Base-by-base conservation (phyloP, 2,113 vertebrate species). In the Forbesichthys agassizii region DNA sequence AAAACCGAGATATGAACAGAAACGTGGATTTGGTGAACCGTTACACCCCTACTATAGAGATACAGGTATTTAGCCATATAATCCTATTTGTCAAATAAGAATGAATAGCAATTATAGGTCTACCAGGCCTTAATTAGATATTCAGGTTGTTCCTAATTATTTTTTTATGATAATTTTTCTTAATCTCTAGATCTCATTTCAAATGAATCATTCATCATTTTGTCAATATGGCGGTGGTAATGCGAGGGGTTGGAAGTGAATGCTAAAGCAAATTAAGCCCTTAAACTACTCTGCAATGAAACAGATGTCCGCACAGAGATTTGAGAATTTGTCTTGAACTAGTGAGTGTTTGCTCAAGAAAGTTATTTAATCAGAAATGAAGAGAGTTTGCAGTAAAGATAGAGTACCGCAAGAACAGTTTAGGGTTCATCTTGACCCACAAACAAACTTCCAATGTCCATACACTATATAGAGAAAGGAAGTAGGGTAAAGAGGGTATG, bases 281-380 rank as follows among this genome's bases (percentile, higher is more conserved):
- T 58, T 61, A 72, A 77, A 78, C 71, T 64, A 27, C 64, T 27
- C 49, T 11, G 48, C 59, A 61, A 33, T 46, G 52, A 73, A 11
- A 55, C 74, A 64, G 57, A 68, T 52, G 60, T 70, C 59, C 74
- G 66, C 33, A 52, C 62, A 16, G 48, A 69, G 73, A 67, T 58
- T 27, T 14, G 71, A 48, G 56, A 74, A 72, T 61, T 49, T 76
- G 33, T 80, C 61, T 71, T 76, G 67, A 84, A 64, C 33, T 48
- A 51, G 56, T 7, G 48, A 62, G 64, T 56, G 66, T 47, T 27
- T n/a, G 54, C n/a, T 36, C 12, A 33, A 36, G 61, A 80, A 74
- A 79, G 42, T 46, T 55, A 57, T 62, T 78, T 75, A 65, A 79
- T 18, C 12, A 73, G 66, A 65, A 66, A 63, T 10, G 8, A 18